Evolutionary conservation across 2,888 invertebrate genomes (phyloP), one percentile per base, ranked within the genome.

Genomic region (Slavum lentiscoides): DNA sequence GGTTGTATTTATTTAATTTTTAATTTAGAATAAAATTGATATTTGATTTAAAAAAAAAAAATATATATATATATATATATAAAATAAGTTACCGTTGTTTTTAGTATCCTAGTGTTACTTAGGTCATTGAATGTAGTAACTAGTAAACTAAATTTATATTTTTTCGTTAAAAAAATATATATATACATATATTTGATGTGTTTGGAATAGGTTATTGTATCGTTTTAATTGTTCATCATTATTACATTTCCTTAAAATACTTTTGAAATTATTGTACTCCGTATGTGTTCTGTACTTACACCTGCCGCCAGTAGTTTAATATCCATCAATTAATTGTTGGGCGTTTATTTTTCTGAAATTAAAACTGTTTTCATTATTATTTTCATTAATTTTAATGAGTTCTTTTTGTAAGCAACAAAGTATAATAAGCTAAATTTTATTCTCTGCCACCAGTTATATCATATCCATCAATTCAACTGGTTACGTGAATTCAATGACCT

Each of bases 11-110:
- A 72, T 80, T 80, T 80, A 39, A 80, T 80, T 80, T 69, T 72
- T 80, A 80, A 80, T 69, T 80, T 80, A 80, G 80, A 72, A 80
- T 80, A 80, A 72, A 80, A 80, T 64, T 72, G 53, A 80, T 80
- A 49, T 68, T 21, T 75, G 66, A 68, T 76, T 59, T 17, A 30
- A 59, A 59, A 62, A 53, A 39, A 37, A 17, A 53, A 37, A 0
- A 43, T 6, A 43, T 43, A 43, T 30, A 21, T 37, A 43, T 9
- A 43, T 43, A 5, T 43, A 43, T 43, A 43, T 43, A 43, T 43
- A 43, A 4, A 43, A 43, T 43, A 75, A 76, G 75, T 68, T 76
- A 67, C 30, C 15, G 39, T 11, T 68, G 43, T 76, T 76, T 59
- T 68, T 76, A 66, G 75, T 68, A 59, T 76, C 59, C 67, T 68